Evolutionary conservation across 2,888 invertebrate species (phyloP).

Genomic region (Strigamia maritima): DNA sequence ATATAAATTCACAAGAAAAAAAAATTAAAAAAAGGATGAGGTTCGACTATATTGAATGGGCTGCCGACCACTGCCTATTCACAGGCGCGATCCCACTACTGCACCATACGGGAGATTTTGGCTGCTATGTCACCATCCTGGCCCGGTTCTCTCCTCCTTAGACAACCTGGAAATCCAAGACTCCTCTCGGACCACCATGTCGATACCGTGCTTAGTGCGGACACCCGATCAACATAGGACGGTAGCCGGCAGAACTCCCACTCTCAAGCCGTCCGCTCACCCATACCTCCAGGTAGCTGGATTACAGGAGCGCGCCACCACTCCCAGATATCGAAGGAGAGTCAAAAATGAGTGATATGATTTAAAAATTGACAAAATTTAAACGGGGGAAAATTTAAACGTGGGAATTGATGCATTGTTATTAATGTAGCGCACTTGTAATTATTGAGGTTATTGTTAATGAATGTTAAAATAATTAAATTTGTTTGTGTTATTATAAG

Average conservation of each 20-base stretch:
- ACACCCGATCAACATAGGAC: constrained; percentile 78
- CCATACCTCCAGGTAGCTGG: constrained; percentile 92
- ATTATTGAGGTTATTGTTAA: no score
- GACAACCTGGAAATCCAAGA: constrained; percentile 79
- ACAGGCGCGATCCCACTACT: constrained; percentile 98
- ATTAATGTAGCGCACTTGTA: no score
- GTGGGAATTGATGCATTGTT: no score
- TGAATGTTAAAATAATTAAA: no score
- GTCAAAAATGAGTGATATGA: no score
- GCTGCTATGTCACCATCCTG: constrained; percentile 99
- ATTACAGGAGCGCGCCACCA: constrained; percentile 97
- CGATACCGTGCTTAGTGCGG: constrained; percentile 93
- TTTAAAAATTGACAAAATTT: no score
- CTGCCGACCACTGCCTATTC: constrained; percentile 77
- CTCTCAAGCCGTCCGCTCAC: constrained; percentile 88
- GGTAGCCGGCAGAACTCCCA: constrained; percentile 68
- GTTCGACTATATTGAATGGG: constrained; percentile 77
- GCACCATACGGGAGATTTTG: constrained; percentile 98
- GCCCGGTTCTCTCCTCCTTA: constrained; percentile 97
- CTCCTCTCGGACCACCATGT: constrained; percentile 89
- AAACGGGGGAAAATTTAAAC: no score
- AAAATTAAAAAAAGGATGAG: constrained; percentile 62
- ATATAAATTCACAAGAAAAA: no score
- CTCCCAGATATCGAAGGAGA: constrained; percentile 65
- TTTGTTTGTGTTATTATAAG: no score